These are phyloP conservation scores for Neopipo cinnamomea DNA, from an alignment of 2,113 vertebrate species.

Conservation along the genomic window DNA sequence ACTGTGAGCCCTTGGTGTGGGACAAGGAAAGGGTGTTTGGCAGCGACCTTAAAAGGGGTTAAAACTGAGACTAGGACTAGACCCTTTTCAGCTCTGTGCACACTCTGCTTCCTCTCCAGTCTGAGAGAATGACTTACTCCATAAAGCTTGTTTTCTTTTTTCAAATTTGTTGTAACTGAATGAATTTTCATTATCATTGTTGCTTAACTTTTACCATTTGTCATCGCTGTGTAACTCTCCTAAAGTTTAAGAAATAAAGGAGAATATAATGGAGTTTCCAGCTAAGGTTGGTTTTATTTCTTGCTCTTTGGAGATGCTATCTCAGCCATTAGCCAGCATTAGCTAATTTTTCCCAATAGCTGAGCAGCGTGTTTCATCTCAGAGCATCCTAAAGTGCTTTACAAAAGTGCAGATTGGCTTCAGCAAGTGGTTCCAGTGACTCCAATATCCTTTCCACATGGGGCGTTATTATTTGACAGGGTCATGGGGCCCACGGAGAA, in stretches of 20 bases:
- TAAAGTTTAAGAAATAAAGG: constrained; percentile 31
- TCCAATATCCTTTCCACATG: not conserved
- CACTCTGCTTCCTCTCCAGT: not conserved
- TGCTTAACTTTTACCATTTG: not conserved
- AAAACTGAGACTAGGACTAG: not conserved
- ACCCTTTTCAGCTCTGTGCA: not conserved
- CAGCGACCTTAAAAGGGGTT: not conserved
- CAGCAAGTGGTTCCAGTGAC: not conserved
- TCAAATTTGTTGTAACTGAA: not conserved
- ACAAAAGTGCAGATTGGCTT: not conserved
- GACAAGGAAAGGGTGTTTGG: not conserved
- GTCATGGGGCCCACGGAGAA: not conserved
- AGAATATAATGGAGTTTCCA: constrained; percentile 12
- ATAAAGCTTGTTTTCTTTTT: not conserved
- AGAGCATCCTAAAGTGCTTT: not conserved
- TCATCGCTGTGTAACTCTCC: constrained; percentile 7
- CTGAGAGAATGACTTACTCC: not conserved
- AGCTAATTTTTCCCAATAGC: constrained; percentile 14
- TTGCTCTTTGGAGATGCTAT: not conserved
- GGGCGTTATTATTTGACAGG: not conserved
- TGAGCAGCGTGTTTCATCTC: not conserved
- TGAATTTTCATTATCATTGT: not conserved
- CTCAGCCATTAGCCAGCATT: not conserved
- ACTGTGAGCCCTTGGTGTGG: not conserved
- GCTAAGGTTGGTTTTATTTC: constrained; percentile 8